Percentiles rank a stretch among this genome's conserved stretches.
These are phyloP conservation scores for Rambutsinella grinnellia DNA, from an alignment of 2,888 invertebrate genomes.

Conservation along the genomic window DNA sequence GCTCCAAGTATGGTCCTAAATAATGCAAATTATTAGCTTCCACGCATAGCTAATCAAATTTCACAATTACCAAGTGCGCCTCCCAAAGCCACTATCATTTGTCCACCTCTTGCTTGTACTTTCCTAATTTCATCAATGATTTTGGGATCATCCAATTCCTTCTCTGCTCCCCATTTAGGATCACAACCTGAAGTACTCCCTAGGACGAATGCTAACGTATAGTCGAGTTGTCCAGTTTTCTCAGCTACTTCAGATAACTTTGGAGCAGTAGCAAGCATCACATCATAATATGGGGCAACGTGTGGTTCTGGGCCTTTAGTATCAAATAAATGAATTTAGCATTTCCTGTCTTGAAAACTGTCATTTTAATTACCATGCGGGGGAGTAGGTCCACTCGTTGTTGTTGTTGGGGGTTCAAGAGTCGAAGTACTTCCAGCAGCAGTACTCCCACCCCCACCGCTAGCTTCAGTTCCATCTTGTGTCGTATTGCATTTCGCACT, in stretches of 20 bases:
- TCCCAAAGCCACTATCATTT: conserved; percentile 63
- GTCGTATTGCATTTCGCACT: conserved; percentile 46
- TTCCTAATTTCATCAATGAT: conserved; percentile 56
- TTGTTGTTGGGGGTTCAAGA: neutral
- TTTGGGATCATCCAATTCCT: conserved; percentile 54
- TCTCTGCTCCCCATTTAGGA: conserved; percentile 63
- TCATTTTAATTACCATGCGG: conserved; percentile 34
- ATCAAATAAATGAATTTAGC: neutral
- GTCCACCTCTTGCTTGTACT: conserved; percentile 59
- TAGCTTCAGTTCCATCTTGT: neutral
- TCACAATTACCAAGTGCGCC: conserved; percentile 52
- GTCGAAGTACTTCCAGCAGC: too few species aligned
- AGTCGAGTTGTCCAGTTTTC: conserved; percentile 60
- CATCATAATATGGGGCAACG: conserved; percentile 63
- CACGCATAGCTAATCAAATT: neutral
- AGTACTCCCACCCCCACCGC: too few species aligned
- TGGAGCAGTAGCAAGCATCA: conserved; percentile 48
- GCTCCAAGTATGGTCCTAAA: conserved; percentile 62
- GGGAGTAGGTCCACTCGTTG: conserved; percentile 31
- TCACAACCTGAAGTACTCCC: conserved; percentile 56
- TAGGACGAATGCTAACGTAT: conserved; percentile 62
- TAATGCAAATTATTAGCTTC: neutral
- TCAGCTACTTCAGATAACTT: conserved; percentile 54
- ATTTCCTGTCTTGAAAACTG: neutral
- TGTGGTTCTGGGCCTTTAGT: conserved; percentile 43